phyloP scores from a whole-genome alignment of 2,113 vertebrate genomes.

The Dicentrarchus labrax region DNA sequence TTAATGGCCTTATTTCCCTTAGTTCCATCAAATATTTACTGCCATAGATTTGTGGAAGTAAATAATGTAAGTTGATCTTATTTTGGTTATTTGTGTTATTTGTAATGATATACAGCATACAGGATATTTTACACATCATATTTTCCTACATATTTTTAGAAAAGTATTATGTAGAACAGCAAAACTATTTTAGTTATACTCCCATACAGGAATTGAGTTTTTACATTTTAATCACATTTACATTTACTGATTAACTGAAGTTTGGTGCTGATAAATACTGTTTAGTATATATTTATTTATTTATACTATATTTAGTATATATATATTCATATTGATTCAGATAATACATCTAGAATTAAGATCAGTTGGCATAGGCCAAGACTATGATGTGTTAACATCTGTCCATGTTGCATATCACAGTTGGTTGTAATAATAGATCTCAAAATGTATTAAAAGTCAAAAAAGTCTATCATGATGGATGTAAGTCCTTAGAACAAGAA shows the following conservation, averaged over 20 bases:
- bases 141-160: neutral
- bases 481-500: neutral
- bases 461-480: neutral
- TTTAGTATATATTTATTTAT: neutral
- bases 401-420: constrained; percentile 19
- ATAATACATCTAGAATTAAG: neutral
- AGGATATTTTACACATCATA: neutral
- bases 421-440: neutral
- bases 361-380: neutral
- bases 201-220: neutral
- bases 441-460: constrained; percentile 12
- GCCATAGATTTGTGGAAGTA: too few species aligned
- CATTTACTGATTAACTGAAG: neutral
- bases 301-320: too few species aligned
- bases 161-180: neutral
- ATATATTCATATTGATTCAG: neutral
- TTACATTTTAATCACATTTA: neutral
- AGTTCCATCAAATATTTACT: constrained; percentile 16
- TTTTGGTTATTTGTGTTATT: neutral
- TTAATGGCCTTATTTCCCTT: constrained; percentile 32
- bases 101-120: neutral
- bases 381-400: neutral
- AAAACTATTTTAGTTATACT: neutral
- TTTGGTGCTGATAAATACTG: neutral
- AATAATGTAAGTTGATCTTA: neutral